A percentile compares a stretch with the other conserved stretches of the same genome.
phyloP scores from a whole-genome alignment of 2,888 invertebrate genomes.

The Rutpela maculata region DNA sequence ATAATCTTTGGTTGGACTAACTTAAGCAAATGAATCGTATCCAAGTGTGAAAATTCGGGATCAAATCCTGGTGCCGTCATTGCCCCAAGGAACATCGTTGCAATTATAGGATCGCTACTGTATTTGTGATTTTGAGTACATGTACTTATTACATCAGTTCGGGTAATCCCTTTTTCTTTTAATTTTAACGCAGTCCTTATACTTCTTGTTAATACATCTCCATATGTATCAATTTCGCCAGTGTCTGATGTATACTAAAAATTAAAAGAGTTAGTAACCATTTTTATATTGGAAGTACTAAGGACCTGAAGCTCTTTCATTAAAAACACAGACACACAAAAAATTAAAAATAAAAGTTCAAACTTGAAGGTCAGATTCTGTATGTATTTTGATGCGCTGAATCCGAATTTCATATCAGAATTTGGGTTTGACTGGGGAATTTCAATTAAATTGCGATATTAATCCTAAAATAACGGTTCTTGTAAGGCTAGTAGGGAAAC shows the following conservation, averaged over 20 bases:
- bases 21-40: conserved; percentile 50
- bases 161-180: conserved; percentile 41
- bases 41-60: conserved; percentile 58
- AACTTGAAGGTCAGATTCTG: no score
- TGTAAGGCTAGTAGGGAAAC: no score
- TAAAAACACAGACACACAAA: no score
- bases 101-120: conserved; percentile 73
- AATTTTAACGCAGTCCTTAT: conserved; percentile 48
- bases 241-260: conserved; percentile 50
- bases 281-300: not conserved
- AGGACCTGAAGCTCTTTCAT: no score
- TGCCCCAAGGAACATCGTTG: conserved; percentile 73
- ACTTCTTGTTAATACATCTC: conserved; percentile 40
- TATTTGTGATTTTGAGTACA: conserved; percentile 49
- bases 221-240: conserved; percentile 43
- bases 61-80: conserved; percentile 63
- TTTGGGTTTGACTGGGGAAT: no score
- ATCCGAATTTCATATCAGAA: no score
- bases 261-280: not conserved
- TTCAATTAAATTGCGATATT: no score
- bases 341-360: no score
- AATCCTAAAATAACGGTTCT: no score
- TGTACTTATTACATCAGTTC: conserved; percentile 45
- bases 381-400: no score
- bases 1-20: conserved; percentile 52